phyloP scores from a whole-genome alignment of 2,888 invertebrate genomes.

The Cosmopolites sordidus region DNA sequence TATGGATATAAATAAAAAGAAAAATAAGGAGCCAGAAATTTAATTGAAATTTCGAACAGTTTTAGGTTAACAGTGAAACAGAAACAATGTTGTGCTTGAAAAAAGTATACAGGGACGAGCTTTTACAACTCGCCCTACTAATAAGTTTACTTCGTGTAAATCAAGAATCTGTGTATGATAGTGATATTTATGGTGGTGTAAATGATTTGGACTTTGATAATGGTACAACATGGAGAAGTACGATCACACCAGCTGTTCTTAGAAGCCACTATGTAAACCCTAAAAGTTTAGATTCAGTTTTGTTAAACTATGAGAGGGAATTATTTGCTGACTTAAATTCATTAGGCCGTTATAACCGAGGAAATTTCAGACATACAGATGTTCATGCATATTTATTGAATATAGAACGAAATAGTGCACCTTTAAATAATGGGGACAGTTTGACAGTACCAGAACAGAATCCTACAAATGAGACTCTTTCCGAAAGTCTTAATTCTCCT shows the following conservation, averaged over 20 bases:
- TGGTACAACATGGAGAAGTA: constrained; percentile 64
- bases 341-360: constrained; percentile 59
- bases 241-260: constrained; percentile 56
- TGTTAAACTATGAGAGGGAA: constrained; percentile 67
- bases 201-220: constrained; percentile 55
- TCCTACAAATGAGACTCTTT: constrained; percentile 13
- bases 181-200: constrained; percentile 47
- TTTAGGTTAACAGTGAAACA: constrained; percentile 13
- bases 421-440: constrained; percentile 28
- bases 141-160: constrained; percentile 75
- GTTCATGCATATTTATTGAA: constrained; percentile 62
- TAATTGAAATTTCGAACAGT: neutral
- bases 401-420: constrained; percentile 46
- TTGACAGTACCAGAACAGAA: constrained; percentile 24
- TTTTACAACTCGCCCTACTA: constrained; percentile 75
- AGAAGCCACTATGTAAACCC: constrained; percentile 64
- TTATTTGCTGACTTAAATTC: constrained; percentile 71
- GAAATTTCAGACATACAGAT: constrained; percentile 50
- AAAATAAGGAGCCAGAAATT: neutral
- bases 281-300: constrained; percentile 65
- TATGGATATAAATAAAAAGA: neutral
- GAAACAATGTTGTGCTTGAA: constrained; percentile 71
- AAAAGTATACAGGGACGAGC: constrained; percentile 77
- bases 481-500: constrained; percentile 11
- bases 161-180: constrained; percentile 64